These are phyloP conservation scores for Chrysodeixis includens DNA, from an alignment of 2,888 invertebrate genomes.

Conservation along the genomic window DNA sequence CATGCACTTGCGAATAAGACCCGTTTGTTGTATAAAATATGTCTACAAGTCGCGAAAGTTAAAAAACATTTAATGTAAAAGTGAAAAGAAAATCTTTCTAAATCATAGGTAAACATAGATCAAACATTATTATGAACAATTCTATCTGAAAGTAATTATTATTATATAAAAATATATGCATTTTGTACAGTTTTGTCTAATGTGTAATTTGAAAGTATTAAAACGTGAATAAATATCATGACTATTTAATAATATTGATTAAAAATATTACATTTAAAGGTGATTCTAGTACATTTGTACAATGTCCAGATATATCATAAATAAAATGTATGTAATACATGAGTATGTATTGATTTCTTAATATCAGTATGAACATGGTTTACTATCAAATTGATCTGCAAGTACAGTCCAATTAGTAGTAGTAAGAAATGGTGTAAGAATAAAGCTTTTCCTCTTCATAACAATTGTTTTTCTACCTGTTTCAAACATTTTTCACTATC, in stretches of 20 bases:
- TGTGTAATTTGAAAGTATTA: neutral
- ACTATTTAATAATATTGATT: neutral
- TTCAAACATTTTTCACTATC: neutral
- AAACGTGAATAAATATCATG: too few species aligned
- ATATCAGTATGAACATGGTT: neutral
- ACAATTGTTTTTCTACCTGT: neutral
- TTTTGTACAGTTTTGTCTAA: neutral
- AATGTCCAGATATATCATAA: constrained; percentile 2
- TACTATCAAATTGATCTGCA: constrained; percentile 38
- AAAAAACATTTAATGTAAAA: too few species aligned
- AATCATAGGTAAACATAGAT: neutral
- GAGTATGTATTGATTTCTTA: constrained; percentile 10
- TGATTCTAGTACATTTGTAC: neutral
- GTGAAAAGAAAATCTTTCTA: neutral
- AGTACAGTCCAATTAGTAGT: constrained; percentile 36
- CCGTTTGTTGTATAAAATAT: too few species aligned
- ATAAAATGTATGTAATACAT: neutral
- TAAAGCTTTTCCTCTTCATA: constrained; percentile 24
- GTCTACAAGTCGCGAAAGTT: too few species aligned
- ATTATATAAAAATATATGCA: neutral
- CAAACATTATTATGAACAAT: neutral
- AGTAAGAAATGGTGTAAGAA: constrained; percentile 42
- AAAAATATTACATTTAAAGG: neutral
- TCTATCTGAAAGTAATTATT: neutral
- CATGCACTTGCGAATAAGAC: too few species aligned